Evolutionary conservation across 2,113 vertebrate species (phyloP).

Genomic region (Asarcornis scutulata): DNA sequence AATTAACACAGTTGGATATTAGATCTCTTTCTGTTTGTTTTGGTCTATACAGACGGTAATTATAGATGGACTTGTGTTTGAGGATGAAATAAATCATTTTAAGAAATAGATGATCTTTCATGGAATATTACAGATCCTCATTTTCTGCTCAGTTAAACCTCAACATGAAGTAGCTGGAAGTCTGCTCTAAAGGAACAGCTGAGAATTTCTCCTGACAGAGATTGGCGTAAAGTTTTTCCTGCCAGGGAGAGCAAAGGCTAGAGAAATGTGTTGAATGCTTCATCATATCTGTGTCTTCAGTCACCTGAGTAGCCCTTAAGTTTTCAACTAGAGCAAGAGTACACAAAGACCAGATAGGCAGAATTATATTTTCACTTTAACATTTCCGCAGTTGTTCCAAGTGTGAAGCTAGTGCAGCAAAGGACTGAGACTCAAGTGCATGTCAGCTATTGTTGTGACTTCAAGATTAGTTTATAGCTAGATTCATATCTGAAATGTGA

Average conservation of each 20-base stretch:
- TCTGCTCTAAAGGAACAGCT: slow-evolving; percentile 27
- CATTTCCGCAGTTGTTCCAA: neutral
- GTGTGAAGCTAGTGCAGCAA: neutral
- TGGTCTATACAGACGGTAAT: neutral
- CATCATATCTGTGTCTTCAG: neutral
- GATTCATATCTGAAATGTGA: neutral
- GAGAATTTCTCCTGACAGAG: slow-evolving; percentile 12
- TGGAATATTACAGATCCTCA: slow-evolving; percentile 25
- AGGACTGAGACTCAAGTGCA: neutral
- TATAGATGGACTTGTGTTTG: neutral
- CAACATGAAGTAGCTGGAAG: slow-evolving; percentile 33
- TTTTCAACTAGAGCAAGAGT: neutral
- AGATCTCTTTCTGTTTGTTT: neutral
- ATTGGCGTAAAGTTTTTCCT: neutral
- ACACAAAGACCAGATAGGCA: neutral
- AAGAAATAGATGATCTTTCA: neutral
- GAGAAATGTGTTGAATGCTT: neutral
- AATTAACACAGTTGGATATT: neutral
- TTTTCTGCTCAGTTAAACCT: slow-evolving; percentile 30
- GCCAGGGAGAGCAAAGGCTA: neutral
- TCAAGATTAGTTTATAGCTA: neutral
- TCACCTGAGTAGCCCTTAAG: neutral
- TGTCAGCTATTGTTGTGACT: neutral
- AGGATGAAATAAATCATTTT: neutral
- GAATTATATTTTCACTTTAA: neutral